Percentiles rank a stretch among this genome's conserved stretches.
Conservation (phyloP, 1,140 invertebrate species). For the Mizuhopecten yessoensis region DNA sequence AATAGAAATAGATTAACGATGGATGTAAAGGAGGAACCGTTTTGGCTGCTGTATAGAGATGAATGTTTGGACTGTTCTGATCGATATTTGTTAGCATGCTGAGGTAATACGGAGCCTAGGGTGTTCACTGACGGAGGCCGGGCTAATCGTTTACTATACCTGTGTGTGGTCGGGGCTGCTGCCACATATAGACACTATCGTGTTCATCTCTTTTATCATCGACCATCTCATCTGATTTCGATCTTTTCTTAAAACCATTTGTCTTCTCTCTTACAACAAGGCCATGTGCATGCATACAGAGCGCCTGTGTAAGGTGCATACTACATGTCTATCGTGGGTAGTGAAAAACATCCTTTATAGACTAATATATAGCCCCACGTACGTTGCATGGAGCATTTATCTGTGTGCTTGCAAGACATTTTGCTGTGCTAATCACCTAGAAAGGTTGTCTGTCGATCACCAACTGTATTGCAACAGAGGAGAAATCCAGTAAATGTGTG, state of each 20-base stretch:
- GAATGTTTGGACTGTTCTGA: not conserved
- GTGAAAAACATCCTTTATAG: not conserved
- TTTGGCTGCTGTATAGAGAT: not conserved
- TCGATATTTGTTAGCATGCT: not conserved
- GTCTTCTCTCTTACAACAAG: constrained; percentile 1
- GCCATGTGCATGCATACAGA: not conserved
- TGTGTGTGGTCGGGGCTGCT: not conserved
- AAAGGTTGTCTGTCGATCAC: too few relatives aligned
- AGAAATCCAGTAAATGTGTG: too few relatives aligned
- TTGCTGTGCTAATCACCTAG: not conserved
- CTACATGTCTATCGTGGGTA: not conserved
- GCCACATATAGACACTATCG: not conserved
- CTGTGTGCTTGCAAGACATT: not conserved
- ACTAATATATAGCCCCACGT: too few relatives aligned
- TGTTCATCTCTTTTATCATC: not conserved
- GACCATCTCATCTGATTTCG: constrained; percentile 4
- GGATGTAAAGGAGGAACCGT: not conserved
- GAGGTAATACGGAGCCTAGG: not conserved
- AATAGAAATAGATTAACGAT: not conserved
- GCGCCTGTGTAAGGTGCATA: not conserved
- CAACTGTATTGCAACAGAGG: too few relatives aligned
- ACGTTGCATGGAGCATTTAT: not conserved
- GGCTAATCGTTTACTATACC: not conserved
- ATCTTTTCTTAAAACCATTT: constrained; percentile 18
- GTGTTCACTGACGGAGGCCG: too few relatives aligned